A percentile compares a stretch with the other conserved stretches of the same genome.
Evolutionary conservation across 2,888 invertebrate species (phyloP).

Genomic region (Pyrochroa serraticornis): DNA sequence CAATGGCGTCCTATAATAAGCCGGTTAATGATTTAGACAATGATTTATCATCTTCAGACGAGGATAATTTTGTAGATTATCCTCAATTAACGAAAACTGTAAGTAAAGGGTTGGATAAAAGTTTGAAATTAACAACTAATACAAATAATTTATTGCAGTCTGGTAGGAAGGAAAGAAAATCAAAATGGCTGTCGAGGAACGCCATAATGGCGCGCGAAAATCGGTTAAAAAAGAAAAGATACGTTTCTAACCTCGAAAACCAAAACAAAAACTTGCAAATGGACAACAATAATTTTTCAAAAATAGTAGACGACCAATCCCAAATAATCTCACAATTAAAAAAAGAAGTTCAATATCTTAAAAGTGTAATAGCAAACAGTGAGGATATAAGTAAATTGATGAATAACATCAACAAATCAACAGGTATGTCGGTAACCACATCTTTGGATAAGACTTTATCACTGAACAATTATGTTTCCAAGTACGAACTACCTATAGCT

Average conservation of each 20-base stretch:
- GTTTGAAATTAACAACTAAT: not conserved
- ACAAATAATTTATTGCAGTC: constrained; percentile 12
- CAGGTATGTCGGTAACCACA: constrained; percentile 53
- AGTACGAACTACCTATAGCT: constrained; percentile 32
- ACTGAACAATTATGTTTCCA: constrained; percentile 40
- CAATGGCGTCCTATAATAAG: constrained; percentile 34
- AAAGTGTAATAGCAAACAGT: constrained; percentile 62
- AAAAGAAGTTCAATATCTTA: constrained; percentile 63
- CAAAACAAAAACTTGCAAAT: constrained; percentile 57
- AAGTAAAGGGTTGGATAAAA: constrained; percentile 10
- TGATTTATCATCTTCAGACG: constrained; percentile 26
- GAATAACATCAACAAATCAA: constrained; percentile 60
- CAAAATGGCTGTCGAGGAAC: constrained; percentile 61
- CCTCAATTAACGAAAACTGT: constrained; percentile 24
- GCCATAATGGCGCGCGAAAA: constrained; percentile 69
- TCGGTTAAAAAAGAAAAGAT: constrained; percentile 66
- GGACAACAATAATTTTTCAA: constrained; percentile 60
- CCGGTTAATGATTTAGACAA: constrained; percentile 34
- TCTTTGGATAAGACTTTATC: constrained; percentile 49
- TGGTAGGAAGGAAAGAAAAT: constrained; percentile 40
- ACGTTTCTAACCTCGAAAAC: constrained; percentile 63
- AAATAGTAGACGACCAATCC: constrained; percentile 59
- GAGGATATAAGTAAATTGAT: constrained; percentile 61
- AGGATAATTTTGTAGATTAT: constrained; percentile 25
- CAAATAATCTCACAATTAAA: constrained; percentile 59